These are phyloP conservation scores for Hirtodrosophila alboralis DNA, from an alignment of 2,888 invertebrate genomes.

Conservation along the genomic window DNA sequence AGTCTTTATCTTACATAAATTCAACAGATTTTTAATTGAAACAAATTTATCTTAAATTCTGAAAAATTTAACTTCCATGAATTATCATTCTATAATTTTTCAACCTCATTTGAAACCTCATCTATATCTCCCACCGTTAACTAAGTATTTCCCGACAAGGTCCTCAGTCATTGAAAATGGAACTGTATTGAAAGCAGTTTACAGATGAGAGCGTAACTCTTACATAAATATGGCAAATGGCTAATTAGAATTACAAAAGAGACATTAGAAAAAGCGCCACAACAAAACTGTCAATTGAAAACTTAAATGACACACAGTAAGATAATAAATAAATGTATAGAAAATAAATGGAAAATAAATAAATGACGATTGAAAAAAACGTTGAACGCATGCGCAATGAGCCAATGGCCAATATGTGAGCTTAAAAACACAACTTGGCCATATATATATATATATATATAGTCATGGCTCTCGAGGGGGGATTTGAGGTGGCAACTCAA, in stretches of 20 bases:
- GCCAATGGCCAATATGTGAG: constrained; percentile 27
- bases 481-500: constrained; percentile 1
- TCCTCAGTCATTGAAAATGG: constrained; percentile 58
- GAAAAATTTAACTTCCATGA: no score
- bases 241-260: constrained; percentile 78
- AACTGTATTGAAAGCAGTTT: constrained; percentile 32
- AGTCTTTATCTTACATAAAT: no score
- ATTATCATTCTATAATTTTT: background rate
- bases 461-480: constrained; percentile 11
- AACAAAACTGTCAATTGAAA: constrained; percentile 55
- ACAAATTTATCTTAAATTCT: no score
- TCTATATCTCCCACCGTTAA: background rate
- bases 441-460: background rate
- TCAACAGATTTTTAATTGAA: no score
- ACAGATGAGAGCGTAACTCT: constrained; percentile 18
- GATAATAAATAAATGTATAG: constrained; percentile 78
- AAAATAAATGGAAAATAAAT: constrained; percentile 78
- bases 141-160: constrained; percentile 1
- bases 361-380: constrained; percentile 73
- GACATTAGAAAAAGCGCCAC: constrained; percentile 69
- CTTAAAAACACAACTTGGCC: constrained; percentile 1
- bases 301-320: constrained; percentile 40
- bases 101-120: background rate
- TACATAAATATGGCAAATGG: constrained; percentile 64
- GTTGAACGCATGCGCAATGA: constrained; percentile 68